Percentiles rank a stretch among this genome's conserved stretches.
Evolutionary conservation across 2,797 vertebrate species (phyloP).

Genomic region (Chanos chanos): DNA sequence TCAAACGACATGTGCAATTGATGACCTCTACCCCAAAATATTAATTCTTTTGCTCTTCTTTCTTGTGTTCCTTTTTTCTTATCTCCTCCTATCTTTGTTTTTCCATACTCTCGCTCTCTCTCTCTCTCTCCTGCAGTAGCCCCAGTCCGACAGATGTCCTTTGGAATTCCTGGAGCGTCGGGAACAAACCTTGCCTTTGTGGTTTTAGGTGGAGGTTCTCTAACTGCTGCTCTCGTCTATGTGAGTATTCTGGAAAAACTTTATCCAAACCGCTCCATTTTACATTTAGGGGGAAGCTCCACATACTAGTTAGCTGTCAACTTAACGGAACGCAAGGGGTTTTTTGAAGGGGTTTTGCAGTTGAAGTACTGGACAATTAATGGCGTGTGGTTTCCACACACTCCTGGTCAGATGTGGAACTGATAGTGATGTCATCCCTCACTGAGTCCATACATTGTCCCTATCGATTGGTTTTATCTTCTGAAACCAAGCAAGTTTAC

Average conservation of each 20-base stretch:
- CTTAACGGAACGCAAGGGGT: no score
- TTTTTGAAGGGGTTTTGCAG: constrained; percentile 18
- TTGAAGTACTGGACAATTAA: neutral
- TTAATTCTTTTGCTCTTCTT: neutral
- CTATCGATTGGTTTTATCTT: no score
- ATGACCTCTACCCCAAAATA: no score
- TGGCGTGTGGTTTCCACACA: no score
- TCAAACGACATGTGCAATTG: no score
- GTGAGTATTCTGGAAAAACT: constrained; percentile 57
- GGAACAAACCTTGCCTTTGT: constrained; percentile 58
- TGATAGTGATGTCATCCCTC: no score
- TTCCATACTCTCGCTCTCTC: neutral
- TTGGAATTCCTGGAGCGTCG: constrained; percentile 61
- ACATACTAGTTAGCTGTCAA: no score
- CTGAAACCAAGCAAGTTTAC: no score
- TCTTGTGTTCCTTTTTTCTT: neutral
- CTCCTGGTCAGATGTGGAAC: no score
- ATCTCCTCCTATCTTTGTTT: neutral
- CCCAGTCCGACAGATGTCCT: constrained; percentile 66
- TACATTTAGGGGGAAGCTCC: no score
- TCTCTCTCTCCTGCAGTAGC: constrained; percentile 34
- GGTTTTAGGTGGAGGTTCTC: constrained; percentile 67
- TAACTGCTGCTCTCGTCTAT: constrained; percentile 68
- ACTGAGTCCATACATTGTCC: no score
- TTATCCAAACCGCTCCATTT: neutral